These are phyloP conservation scores for Grapholita molesta DNA, from an alignment of 1,140 invertebrate species.

Conservation along the genomic window DNA sequence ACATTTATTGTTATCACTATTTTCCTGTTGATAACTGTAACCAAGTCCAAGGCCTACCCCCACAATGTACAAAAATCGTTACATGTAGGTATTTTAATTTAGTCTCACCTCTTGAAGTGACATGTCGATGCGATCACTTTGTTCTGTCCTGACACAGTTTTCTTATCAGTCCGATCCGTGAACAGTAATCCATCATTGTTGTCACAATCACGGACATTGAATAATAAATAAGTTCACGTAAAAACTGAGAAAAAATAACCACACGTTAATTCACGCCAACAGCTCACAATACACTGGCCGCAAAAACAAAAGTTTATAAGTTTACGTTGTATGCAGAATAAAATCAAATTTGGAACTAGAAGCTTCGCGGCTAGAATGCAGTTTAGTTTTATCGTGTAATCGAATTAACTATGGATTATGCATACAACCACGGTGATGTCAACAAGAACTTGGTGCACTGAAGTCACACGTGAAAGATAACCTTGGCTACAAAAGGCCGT, in stretches of 20 bases:
- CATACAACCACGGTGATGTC: conserved; percentile 32
- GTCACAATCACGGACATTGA: conserved; percentile 29
- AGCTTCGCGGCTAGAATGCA: conserved; percentile 35
- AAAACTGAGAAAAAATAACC: conserved; percentile 16
- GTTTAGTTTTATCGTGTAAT: conserved; percentile 47
- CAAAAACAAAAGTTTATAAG: conserved; percentile 22
- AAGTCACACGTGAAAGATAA: conserved; percentile 28
- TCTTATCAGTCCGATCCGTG: conserved; percentile 43
- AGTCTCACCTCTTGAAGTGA: conserved; percentile 64
- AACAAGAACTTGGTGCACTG: conserved; percentile 20
- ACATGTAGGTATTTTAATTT: not conserved
- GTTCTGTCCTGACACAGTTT: conserved; percentile 44
- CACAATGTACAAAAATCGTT: not conserved
- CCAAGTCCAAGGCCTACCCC: not conserved
- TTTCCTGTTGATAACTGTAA: not conserved
- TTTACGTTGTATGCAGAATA: conserved; percentile 36
- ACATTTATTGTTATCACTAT: not conserved
- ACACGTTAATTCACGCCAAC: conserved; percentile 19
- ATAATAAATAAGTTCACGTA: conserved; percentile 1
- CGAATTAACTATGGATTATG: conserved; percentile 44
- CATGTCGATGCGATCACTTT: conserved; percentile 51
- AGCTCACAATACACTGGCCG: not conserved
- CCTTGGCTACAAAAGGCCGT: not conserved
- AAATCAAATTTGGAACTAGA: conserved; percentile 44
- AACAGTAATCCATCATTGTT: conserved; percentile 36